Base-by-base conservation (phyloP, 2,797 vertebrate genomes). In the Oryzias dopingdopingensis region DNA sequence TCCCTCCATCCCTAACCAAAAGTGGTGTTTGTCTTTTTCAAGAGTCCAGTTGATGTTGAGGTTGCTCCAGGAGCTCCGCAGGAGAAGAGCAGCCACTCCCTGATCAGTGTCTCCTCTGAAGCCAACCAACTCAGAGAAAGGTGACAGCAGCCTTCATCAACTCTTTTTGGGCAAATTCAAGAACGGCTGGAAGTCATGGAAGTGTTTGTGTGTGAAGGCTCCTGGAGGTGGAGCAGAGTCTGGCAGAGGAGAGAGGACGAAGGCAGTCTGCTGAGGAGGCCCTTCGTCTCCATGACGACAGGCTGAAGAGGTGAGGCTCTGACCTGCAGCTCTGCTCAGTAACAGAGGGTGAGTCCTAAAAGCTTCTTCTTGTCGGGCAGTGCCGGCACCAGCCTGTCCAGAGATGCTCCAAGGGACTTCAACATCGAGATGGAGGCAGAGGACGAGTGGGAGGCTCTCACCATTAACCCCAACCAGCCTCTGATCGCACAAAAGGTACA, bases 11-110 rank as follows among this genome's bases (percentile, higher is more conserved):
- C 32, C 3, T 37, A 37, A 14, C 40, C 12, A 22, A 44, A 17
- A 43, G 10, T n/a, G n/a, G 4, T 42, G 12, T 41, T 41, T 32
- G 5, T 50, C 5, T 1, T 14, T 4, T 17, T 71, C 88, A 80
- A 95, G 94, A 90, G 79, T 70, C 74, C 90, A 50, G 71, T 63
- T 6, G 80, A 67, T 65, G 68, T 80, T 22, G 92, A 94, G 78
- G 94, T 94, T 16, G 92, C 95, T 17, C 94, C 94, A 5, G 94
- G 94, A 75, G 95, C 94, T 0, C 95, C 95, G 0, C 94, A 84
- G 78, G 95, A 96, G 86, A 91, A 82, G 67, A 91, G 84, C 80
- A 88, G 65, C 4, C 59, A 89, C 61, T 66, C 88, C 17, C 49
- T 83, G 43, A 70, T 82, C 18, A 68, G 86, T 26, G 93, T 93